Base-by-base conservation (phyloP, 2,888 invertebrate species). In the Cynaeus angustus region DNA sequence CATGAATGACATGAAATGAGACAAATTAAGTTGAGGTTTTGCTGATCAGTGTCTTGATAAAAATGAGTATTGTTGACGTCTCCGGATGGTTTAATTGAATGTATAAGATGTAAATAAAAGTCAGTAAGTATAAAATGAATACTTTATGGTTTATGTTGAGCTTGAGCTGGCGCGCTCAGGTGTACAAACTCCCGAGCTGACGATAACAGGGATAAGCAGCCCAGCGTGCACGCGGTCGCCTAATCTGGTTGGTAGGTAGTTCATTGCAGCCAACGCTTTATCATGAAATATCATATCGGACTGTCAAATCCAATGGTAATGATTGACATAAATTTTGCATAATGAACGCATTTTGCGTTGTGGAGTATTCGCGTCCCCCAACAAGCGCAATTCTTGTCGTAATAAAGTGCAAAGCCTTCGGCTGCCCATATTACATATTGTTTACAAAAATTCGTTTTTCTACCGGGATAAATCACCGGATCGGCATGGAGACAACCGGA, bases 251-350 rank as follows among this genome's bases (percentile, higher is more conserved):
- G 79, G 78, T 77, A 80, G 82, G 79, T 77, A 81, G 82, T 83
- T 83, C 83, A 83, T 83, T 80, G 81, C 82, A 77, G 78, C 75
- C 74, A 71, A 77, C 81, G 79, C 79, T 83, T 81, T 82, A 82
- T 82, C 75, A 81, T 82, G 81, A 82, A 84, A 84, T 84, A 83
- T 84, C 84, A 84, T 85, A 85, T 84, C 83, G 83, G 78, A 75
- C 81, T 83, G 85, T 84, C 84, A 84, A 80, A 83, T 78, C 78
- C 82, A 83, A 85, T 82, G 84, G 83, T 85, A 85, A 85, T 84
- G 85, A 85, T 85, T 85, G 85, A 82, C 84, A 84, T 85, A 85
- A 85, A 85, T 85, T 85, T 81, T 76, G 78, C 81, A 81, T 84
- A 84, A 83, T 83, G 83, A 84, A 83, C 81, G 82, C 80, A 80